A percentile compares a stretch with the other conserved stretches of the same genome.
These are phyloP conservation scores for Actinopyga echinites DNA, from an alignment of 53 echinoderm and acorn worm species.

Conservation along the genomic window DNA sequence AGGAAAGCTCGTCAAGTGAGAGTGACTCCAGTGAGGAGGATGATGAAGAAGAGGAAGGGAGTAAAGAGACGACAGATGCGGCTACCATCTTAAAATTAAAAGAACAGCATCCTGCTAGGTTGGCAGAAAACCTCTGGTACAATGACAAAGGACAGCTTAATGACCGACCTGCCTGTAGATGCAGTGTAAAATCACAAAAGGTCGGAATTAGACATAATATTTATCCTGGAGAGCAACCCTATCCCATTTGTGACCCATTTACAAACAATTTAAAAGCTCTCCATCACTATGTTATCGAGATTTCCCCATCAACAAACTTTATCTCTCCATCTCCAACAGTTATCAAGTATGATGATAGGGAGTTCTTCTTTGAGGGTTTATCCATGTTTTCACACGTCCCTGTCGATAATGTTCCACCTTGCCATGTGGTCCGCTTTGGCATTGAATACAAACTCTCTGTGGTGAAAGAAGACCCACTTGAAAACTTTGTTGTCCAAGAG, in stretches of 20 bases:
- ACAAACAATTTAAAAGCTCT: slow-evolving; percentile 84
- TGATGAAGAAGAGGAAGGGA: slow-evolving; percentile 41
- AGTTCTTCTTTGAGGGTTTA: slow-evolving; percentile 97
- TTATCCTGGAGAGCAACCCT: slow-evolving; percentile 81
- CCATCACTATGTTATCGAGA: slow-evolving; percentile 82
- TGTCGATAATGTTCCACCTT: slow-evolving; percentile 72
- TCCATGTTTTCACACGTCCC: slow-evolving; percentile 79
- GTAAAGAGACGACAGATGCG: slow-evolving; percentile 41
- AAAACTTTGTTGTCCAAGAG: slow-evolving; percentile 89
- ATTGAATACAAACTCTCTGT: slow-evolving; percentile 89
- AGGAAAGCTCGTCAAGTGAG: slow-evolving; percentile 33
- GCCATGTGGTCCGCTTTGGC: slow-evolving; percentile 84
- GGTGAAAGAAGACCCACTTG: slow-evolving; percentile 83
- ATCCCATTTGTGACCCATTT: slow-evolving; percentile 72
- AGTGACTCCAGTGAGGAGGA: slow-evolving; percentile 45
- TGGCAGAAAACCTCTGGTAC: slow-evolving; percentile 91
- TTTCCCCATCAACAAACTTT: slow-evolving; percentile 86
- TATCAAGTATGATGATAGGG: slow-evolving; percentile 88
- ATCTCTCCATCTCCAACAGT: slow-evolving; percentile 83
- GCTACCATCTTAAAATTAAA: slow-evolving; percentile 64
- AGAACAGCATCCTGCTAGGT: slow-evolving; percentile 75
- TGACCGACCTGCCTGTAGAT: slow-evolving; percentile 90
- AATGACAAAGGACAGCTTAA: slow-evolving; percentile 94
- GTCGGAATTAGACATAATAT: slow-evolving; percentile 91
- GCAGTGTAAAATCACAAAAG: slow-evolving; percentile 76